Percentiles rank a stretch among this genome's conserved stretches.
phyloP scores from a whole-genome alignment of 2,888 invertebrate species.

The Phragmatobia fuliginosa region DNA sequence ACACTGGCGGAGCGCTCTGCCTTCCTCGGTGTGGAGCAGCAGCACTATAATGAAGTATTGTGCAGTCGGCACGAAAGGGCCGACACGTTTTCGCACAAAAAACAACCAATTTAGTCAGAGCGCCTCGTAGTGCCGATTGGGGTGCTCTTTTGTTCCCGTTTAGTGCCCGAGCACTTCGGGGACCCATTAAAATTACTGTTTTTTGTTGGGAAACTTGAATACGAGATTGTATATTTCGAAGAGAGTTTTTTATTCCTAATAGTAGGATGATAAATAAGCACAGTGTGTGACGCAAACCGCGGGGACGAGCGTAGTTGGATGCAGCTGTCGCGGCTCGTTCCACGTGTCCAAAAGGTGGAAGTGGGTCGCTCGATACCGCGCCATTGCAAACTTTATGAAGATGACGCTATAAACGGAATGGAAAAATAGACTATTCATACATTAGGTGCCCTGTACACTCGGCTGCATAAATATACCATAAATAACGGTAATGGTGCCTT shows the following conservation, averaged over 20 bases:
- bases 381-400: slow-evolving; percentile 60
- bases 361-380: slow-evolving; percentile 59
- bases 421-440: slow-evolving; percentile 54
- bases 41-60: slow-evolving; percentile 55
- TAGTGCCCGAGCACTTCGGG: slow-evolving; percentile 55
- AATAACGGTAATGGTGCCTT: slow-evolving; percentile 43
- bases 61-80: slow-evolving; percentile 29
- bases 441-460: slow-evolving; percentile 38
- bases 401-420: slow-evolving; percentile 51
- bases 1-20: slow-evolving; percentile 29
- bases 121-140: slow-evolving; percentile 50
- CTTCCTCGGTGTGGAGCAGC: slow-evolving; percentile 28
- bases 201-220: slow-evolving; percentile 60
- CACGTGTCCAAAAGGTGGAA: slow-evolving; percentile 43
- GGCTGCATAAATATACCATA: slow-evolving; percentile 49
- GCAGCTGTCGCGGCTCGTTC: slow-evolving; percentile 47
- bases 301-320: slow-evolving; percentile 22
- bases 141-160: slow-evolving; percentile 64
- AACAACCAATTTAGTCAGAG: slow-evolving; percentile 65
- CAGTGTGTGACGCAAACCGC: slow-evolving; percentile 28
- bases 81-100: slow-evolving; percentile 60
- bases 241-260: slow-evolving; percentile 45
- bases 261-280: slow-evolving; percentile 47
- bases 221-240: slow-evolving; percentile 52
- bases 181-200: slow-evolving; percentile 64